Conservation (phyloP, 2,888 invertebrate species). For the Fissipunctia ypsillon region DNA sequence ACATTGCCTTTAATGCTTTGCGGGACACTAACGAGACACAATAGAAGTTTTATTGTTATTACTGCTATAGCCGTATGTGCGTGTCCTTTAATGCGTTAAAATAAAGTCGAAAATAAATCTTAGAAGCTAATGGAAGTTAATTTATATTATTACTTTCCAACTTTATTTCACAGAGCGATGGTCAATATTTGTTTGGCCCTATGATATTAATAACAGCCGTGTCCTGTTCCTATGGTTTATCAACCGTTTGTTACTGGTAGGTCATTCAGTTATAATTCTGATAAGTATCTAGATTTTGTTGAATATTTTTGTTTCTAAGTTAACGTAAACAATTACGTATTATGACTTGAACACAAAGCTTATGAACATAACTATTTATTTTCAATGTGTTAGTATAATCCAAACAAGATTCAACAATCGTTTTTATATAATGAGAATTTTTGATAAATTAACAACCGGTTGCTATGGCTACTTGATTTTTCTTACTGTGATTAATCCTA, state of each 20-base stretch:
- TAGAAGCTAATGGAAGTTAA: background rate
- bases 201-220: background rate
- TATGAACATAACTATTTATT: background rate
- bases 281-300: background rate
- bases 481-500: background rate
- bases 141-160: background rate
- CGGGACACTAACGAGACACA: no score
- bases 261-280: background rate
- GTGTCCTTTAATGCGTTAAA: no score
- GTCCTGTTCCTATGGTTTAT: background rate
- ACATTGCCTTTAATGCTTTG: no score
- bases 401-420: constrained; percentile 55
- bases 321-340: constrained; percentile 1
- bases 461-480: background rate
- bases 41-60: no score
- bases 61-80: no score
- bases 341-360: background rate
- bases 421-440: background rate
- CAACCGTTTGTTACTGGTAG: background rate
- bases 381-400: background rate
- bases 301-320: background rate
- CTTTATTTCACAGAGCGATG: no score
- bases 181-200: background rate
- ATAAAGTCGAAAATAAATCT: background rate
- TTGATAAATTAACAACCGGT: background rate